Evolutionary conservation across 2,888 invertebrate genomes (phyloP), one percentile per base, ranked within the genome.

Genomic region (Zhuqinia jingwanae): DNA sequence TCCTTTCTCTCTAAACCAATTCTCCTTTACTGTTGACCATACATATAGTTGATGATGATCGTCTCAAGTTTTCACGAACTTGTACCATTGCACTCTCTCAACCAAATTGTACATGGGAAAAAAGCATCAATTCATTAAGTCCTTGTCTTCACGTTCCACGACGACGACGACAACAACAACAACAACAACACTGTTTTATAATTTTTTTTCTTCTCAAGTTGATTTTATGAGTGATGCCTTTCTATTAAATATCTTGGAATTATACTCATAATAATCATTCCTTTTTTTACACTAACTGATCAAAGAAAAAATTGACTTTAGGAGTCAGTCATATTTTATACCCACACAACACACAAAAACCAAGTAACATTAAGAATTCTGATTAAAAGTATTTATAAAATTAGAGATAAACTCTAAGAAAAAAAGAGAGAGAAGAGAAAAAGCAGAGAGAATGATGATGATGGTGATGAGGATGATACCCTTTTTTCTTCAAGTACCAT

Each of bases 41-140:
- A 42, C 36, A 17, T 70, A 20, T 70, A 45, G 68, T 47, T 47
- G 36, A 36, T 70, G 42, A 77, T 58, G 58, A 76, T 76, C 27
- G 56, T n/a, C n/a, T n/a, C n/a, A 30, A 36, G 73, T 22, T 47
- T 25, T 47, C 47, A 25, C 8, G 1, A 56, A 56, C 17, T 17
- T 56, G n/a, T 60, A 60, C 60, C 73, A 2, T 20, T 47, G 20
- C 73, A 68, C 17, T 30, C 30, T 47, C 10, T 73, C 25, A 56
- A 56, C 8, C 60, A 25, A 27, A 25, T 60, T 22, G 25, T 25
- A n/a, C n/a, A n/a, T n/a, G n/a, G 68, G 50, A 42, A 70, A 27
- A 70, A 27, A 70, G 36, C 50, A 68, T 56, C 81, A 70, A 81
- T 70, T 81, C 81, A 81, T 81, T 81, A 81, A 70, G 30, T 22